Conservation (phyloP, 2,113 vertebrate genomes). For the Girardinichthys multiradiatus region DNA sequence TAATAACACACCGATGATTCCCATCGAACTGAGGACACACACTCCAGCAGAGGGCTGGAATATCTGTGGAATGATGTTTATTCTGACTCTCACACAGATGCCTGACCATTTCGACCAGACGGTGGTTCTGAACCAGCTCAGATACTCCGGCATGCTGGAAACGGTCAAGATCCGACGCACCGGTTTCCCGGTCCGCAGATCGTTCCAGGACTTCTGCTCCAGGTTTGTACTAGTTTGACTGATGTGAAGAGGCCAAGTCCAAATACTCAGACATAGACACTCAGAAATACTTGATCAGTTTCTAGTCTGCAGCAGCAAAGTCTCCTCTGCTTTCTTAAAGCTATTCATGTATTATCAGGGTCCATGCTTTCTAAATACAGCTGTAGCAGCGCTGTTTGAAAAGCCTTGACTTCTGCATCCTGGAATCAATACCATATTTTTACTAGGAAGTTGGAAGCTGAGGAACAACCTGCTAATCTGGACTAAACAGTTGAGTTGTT, state of each 20-base stretch:
- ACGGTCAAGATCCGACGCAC: constrained; percentile 92
- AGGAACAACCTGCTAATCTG: no score
- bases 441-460: no score
- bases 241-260: background rate
- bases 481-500: no score
- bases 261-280: background rate
- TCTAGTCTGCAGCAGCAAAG: no score
- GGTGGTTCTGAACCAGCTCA: constrained; percentile 95
- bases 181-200: constrained; percentile 90
- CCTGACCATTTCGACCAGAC: constrained; percentile 95
- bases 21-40: background rate
- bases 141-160: constrained; percentile 97
- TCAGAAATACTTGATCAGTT: background rate
- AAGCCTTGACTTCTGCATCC: no score
- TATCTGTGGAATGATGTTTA: background rate
- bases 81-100: constrained; percentile 73
- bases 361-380: no score
- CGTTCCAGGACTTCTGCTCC: constrained; percentile 91
- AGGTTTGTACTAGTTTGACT: constrained; percentile 79
- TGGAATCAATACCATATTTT: no score
- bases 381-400: no score
- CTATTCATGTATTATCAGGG: no score
- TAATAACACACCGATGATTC: background rate
- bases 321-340: no score
- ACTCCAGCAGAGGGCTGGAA: background rate